Evolutionary conservation across 2,113 vertebrate genomes (phyloP).

Genomic region (Oxygymnocypris stewartii): DNA sequence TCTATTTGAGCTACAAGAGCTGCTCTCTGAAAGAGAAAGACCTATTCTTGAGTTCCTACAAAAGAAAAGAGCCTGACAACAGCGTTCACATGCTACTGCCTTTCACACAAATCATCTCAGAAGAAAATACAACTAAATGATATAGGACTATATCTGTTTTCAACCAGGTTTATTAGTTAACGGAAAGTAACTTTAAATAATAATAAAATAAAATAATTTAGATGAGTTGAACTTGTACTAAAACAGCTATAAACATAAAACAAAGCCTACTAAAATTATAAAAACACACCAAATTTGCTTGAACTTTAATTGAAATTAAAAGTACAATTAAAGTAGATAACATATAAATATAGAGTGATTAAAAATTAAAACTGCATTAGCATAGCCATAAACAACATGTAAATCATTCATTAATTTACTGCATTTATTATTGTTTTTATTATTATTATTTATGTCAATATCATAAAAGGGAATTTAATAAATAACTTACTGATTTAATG

Average conservation of each 20-base stretch:
- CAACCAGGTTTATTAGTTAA: neutral
- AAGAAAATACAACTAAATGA: no score
- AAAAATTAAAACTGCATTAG: no score
- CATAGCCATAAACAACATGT: neutral
- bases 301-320: neutral
- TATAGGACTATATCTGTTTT: no score
- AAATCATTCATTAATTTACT: neutral
- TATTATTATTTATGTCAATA: neutral
- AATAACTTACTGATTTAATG: neutral
- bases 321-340: no score
- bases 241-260: neutral
- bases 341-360: no score
- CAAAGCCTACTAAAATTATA: neutral
- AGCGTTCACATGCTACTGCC: neutral
- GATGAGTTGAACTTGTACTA: no score
- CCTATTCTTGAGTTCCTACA: neutral
- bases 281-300: neutral
- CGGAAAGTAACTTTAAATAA: neutral
- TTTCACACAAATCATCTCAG: neutral
- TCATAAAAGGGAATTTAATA: neutral
- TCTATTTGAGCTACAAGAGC: neutral
- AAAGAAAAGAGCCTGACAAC: neutral
- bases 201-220: neutral
- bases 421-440: neutral
- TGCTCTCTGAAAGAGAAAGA: constrained; percentile 1